Percentiles rank a stretch among this genome's conserved stretches.
These are phyloP conservation scores for Nebria salina DNA, from an alignment of 2,888 invertebrate species.

Conservation along the genomic window DNA sequence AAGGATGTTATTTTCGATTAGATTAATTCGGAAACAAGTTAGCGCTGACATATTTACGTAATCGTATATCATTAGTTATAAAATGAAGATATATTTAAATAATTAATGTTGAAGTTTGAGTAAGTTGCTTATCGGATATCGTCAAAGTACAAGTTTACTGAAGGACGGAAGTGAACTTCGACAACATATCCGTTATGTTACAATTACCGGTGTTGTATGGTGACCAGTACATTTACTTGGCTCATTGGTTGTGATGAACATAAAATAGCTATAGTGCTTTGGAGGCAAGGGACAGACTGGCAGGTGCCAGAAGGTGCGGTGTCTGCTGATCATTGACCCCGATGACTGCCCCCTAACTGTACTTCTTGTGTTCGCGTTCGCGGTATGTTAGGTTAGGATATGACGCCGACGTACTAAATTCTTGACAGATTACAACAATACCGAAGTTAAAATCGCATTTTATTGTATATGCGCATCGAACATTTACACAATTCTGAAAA, in stretches of 20 bases:
- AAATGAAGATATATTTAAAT: too few relatives aligned
- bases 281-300: constrained; percentile 23
- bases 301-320: constrained; percentile 41
- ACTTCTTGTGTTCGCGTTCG: constrained; percentile 31
- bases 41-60: too few relatives aligned
- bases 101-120: background rate
- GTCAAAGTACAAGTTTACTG: background rate
- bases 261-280: constrained; percentile 1
- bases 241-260: constrained; percentile 22
- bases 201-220: constrained; percentile 28
- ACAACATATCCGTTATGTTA: constrained; percentile 13
- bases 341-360: constrained; percentile 35
- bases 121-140: background rate
- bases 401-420: constrained; percentile 30
- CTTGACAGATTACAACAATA: constrained; percentile 17
- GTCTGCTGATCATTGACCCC: constrained; percentile 44
- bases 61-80: too few relatives aligned
- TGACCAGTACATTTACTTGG: constrained; percentile 28
- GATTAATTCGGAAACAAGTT: too few relatives aligned
- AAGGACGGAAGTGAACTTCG: background rate
- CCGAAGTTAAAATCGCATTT: background rate
- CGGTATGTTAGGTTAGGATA: constrained; percentile 38
- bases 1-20: too few relatives aligned
- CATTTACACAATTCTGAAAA: background rate
- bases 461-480: background rate